Percentiles rank a stretch among this genome's conserved stretches.
These are phyloP conservation scores for Lutjanus argentimaculatus DNA, from an alignment of 2,797 vertebrate genomes.

Conservation along the genomic window DNA sequence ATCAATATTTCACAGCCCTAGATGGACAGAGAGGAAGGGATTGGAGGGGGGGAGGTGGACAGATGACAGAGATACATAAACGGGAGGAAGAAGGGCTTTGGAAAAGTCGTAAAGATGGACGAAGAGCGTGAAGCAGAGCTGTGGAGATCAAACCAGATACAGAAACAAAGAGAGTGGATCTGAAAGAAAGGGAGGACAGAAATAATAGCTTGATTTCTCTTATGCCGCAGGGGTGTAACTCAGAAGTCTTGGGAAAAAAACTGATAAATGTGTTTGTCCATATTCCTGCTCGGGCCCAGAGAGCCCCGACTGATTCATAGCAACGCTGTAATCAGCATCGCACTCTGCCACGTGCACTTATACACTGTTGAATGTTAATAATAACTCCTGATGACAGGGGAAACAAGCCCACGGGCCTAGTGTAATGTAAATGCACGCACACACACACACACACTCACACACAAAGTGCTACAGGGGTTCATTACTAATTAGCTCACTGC, in stretches of 20 bases:
- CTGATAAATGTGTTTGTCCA: constrained; percentile 40
- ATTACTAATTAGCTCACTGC: constrained; percentile 63
- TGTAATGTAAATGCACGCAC: constrained; percentile 19
- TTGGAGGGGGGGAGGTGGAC: background rate
- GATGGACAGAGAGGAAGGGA: constrained; percentile 27
- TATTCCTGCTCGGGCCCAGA: constrained; percentile 3
- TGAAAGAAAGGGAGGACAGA: constrained; percentile 1
- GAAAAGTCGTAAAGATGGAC: constrained; percentile 48
- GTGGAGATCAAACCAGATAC: constrained; percentile 39
- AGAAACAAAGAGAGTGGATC: constrained; percentile 27
- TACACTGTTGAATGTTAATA: constrained; percentile 31
- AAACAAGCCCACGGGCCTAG: constrained; percentile 33
- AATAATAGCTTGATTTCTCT: constrained; percentile 51
- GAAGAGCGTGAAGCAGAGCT: constrained; percentile 4
- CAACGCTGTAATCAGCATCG: background rate
- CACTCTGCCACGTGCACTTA: constrained; percentile 20
- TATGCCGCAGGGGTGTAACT: constrained; percentile 24
- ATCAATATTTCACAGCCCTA: constrained; percentile 80
- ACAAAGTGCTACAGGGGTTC: constrained; percentile 38
- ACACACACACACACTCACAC: background rate
- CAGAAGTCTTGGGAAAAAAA: constrained; percentile 15
- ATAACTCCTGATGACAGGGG: constrained; percentile 42
- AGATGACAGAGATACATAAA: constrained; percentile 37
- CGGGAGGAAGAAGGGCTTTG: constrained; percentile 12
- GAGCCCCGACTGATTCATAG: background rate